Evolutionary conservation across 1,140 invertebrate genomes (phyloP).

Genomic region (Apocrypta bakeri): DNA sequence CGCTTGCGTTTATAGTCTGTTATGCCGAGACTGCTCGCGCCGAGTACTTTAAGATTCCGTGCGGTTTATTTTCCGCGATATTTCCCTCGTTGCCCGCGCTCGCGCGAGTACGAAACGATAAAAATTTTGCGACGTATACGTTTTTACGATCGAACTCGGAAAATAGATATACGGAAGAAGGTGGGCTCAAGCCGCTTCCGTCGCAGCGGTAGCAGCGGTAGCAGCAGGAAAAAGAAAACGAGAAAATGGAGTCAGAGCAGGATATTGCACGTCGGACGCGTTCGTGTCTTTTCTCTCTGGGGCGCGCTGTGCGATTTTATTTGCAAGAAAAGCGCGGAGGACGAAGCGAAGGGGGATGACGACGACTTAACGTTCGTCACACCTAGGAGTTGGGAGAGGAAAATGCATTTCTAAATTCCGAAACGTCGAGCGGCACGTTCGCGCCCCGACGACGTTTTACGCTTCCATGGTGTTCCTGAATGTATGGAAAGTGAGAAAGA

Average conservation of each 20-base stretch:
- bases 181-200: not conserved
- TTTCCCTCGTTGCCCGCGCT: not conserved
- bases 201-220: no score
- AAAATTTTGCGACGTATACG: conserved; percentile 28
- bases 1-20: no score
- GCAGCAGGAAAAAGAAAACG: not conserved
- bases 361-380: conserved; percentile 17
- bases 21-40: not conserved
- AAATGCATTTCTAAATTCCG: conserved; percentile 33
- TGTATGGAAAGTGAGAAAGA: no score
- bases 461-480: not conserved
- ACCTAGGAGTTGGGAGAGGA: not conserved
- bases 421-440: conserved; percentile 17
- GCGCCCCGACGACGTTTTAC: not conserved
- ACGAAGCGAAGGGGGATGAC: no score
- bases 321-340: not conserved
- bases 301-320: not conserved
- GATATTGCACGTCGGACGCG: not conserved
- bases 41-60: not conserved
- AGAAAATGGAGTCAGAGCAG: not conserved
- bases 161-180: not conserved
- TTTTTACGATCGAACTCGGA: conserved; percentile 14
- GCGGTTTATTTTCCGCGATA: not conserved
- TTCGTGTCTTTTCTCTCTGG: not conserved
- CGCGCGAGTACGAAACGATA: not conserved